Percentiles rank a stretch among this genome's conserved stretches.
phyloP scores from a whole-genome alignment of 2,113 vertebrate genomes.

The cat (Felis catus) region F.catus_Fca126_mat1.0 CM031425.1:18188001-18188500 shows the following conservation, averaged over 20 bases:
- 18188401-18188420: slow-evolving; percentile 62
- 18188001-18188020: background rate
- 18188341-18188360: background rate
- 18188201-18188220: slow-evolving; percentile 85
- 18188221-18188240: background rate
- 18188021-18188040: too few relatives aligned
- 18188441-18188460: slow-evolving; percentile 58
- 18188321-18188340: background rate
- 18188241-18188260: background rate
- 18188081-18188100: slow-evolving; percentile 90
- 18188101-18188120: slow-evolving; percentile 89
- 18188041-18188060: background rate
- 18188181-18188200: slow-evolving; percentile 87
- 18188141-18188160: slow-evolving; percentile 85
- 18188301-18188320: background rate
- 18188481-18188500: slow-evolving; percentile 55
- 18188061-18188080: slow-evolving; percentile 87
- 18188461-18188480: slow-evolving; percentile 55
- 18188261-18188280: background rate
- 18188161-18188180: slow-evolving; percentile 89
- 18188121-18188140: slow-evolving; percentile 86
- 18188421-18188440: slow-evolving; percentile 34
- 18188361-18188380: background rate
- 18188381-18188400: background rate
- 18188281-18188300: background rate